Evolutionary conservation across 2,113 vertebrate genomes (phyloP).

Genomic region (Hypocryptadius cinnamomeus): DNA sequence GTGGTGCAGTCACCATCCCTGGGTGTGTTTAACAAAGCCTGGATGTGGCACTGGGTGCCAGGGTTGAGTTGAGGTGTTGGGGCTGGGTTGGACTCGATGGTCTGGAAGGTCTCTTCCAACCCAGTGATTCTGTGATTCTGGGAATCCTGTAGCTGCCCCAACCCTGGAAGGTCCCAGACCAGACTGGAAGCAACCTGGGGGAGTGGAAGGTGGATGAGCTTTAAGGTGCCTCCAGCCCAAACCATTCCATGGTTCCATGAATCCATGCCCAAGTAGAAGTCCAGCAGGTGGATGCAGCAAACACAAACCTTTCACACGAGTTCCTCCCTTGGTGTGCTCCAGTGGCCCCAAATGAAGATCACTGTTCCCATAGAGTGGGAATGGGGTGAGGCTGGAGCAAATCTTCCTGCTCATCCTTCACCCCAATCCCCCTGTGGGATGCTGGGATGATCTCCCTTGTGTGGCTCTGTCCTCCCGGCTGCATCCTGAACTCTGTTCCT

Average conservation of each 20-base stretch:
- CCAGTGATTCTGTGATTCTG: too few species aligned
- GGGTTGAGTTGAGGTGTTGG: too few species aligned
- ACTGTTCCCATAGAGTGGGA: background rate
- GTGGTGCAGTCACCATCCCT: too few species aligned
- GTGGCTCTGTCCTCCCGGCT: background rate
- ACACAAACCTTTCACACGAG: fast-evolving
- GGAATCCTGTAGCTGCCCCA: background rate
- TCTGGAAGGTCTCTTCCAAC: too few species aligned
- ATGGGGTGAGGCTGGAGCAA: background rate
- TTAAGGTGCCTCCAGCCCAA: background rate
- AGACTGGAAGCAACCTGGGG: background rate
- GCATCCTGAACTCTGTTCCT: background rate
- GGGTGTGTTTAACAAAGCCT: too few species aligned
- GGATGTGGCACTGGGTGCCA: too few species aligned
- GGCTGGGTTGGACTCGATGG: too few species aligned
- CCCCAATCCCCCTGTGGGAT: background rate
- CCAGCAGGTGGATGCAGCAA: background rate
- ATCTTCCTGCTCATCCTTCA: background rate
- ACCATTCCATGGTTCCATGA: background rate
- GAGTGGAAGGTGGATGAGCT: background rate
- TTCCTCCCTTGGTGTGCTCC: background rate
- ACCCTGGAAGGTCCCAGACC: background rate
- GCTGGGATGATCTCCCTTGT: background rate
- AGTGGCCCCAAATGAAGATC: background rate
- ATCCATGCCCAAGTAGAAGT: background rate